phyloP scores from a whole-genome alignment of 2,797 vertebrate species.

The Pelochelys cantorii region DNA sequence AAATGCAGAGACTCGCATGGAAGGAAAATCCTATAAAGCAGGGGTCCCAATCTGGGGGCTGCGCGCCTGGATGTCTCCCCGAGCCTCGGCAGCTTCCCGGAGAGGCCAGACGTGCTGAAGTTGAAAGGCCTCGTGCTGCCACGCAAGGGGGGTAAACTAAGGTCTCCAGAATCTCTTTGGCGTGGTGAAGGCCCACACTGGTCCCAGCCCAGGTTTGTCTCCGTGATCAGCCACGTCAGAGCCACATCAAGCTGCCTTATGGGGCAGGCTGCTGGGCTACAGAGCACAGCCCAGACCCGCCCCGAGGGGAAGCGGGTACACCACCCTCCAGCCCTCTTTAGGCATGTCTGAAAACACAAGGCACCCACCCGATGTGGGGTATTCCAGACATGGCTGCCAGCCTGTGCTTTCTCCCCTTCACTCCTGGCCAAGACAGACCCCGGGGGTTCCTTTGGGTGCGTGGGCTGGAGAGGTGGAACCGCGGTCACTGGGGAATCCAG shows the following conservation, averaged over 20 bases:
- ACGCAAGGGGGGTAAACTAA: neutral
- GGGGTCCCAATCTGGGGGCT: too few relatives aligned
- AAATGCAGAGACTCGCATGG: too few relatives aligned
- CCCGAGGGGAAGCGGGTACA: neutral
- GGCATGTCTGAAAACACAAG: neutral
- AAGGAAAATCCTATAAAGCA: too few relatives aligned
- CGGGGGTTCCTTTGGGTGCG: too few relatives aligned
- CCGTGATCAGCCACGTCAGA: neutral
- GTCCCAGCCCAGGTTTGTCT: neutral
- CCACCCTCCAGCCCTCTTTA: neutral
- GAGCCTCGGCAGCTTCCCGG: neutral
- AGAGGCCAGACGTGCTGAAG: neutral
- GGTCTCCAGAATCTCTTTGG: neutral
- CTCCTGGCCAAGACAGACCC: too few relatives aligned
- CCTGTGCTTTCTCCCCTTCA: too few relatives aligned
- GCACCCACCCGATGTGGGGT: fast-evolving
- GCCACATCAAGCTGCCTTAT: neutral
- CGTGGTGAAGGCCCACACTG: neutral
- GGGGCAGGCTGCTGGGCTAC: too few relatives aligned
- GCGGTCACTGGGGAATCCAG: too few relatives aligned
- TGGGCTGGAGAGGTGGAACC: too few relatives aligned
- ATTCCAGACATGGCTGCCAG: neutral
- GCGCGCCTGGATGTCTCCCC: too few relatives aligned
- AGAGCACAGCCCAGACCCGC: neutral
- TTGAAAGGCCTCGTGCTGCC: neutral